phyloP scores from a whole-genome alignment of 2,888 invertebrate genomes.

The Cephus pygmeus region DNA sequence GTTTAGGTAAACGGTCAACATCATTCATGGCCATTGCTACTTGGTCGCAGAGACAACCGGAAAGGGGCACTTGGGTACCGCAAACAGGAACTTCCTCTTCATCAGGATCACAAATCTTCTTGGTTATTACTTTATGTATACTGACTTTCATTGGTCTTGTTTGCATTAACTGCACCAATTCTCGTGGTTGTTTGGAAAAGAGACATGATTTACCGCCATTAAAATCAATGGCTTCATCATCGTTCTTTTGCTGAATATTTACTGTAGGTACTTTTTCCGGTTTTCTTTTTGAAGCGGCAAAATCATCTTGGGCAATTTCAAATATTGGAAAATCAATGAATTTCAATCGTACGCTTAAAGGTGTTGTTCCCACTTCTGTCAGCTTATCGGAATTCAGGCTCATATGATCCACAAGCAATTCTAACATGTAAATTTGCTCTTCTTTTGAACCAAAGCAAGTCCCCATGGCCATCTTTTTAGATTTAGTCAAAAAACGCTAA shows the following conservation, averaged over 20 bases:
- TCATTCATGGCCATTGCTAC: conserved; percentile 36
- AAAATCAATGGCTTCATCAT: conserved; percentile 30
- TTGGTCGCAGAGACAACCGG: conserved; percentile 42
- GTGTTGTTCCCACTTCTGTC: conserved; percentile 23
- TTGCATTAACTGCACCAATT: conserved; percentile 36
- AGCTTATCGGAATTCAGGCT: conserved; percentile 32
- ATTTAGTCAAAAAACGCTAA: not conserved
- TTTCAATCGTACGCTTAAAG: conserved; percentile 36
- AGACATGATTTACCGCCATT: conserved; percentile 42
- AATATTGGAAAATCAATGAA: conserved; percentile 46
- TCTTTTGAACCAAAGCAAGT: conserved; percentile 20
- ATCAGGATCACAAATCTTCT: conserved; percentile 16
- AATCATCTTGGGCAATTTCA: conserved; percentile 42
- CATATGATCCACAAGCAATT: conserved; percentile 38
- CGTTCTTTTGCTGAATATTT: not conserved
- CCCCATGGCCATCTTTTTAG: not conserved
- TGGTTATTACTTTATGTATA: conserved; percentile 25
- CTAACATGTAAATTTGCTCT: conserved; percentile 46
- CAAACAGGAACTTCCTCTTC: conserved; percentile 29
- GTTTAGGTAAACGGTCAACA: conserved; percentile 29
- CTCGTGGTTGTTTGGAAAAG: conserved; percentile 35
- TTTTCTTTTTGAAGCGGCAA: conserved; percentile 26
- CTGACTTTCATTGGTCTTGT: conserved; percentile 31
- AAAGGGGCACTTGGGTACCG: conserved; percentile 32
- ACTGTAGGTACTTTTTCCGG: conserved; percentile 11